Conservation (phyloP, 2,797 vertebrate species). For the Mus spretus region DNA sequence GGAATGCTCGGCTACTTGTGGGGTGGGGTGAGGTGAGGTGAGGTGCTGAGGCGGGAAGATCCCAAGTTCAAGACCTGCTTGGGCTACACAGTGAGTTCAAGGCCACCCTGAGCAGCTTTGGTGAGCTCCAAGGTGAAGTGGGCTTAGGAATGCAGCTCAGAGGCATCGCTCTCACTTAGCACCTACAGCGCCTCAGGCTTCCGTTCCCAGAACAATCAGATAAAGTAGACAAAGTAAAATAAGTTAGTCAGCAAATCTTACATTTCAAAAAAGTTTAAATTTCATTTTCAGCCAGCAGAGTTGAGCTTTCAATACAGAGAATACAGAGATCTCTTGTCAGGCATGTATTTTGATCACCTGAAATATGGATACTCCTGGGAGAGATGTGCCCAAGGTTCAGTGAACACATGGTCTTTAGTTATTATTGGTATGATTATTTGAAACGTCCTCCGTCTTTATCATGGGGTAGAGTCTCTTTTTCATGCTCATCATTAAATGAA, state of each 20-base stretch:
- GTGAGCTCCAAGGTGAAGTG: background rate
- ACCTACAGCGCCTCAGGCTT: background rate
- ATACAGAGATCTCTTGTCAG: background rate
- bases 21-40: background rate
- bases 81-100: constrained; percentile 1
- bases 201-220: background rate
- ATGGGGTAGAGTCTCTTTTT: background rate
- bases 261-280: constrained; percentile 46
- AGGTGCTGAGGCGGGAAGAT: background rate
- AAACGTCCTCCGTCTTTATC: background rate
- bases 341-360: background rate
- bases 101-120: background rate
- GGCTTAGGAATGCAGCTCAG: too few species aligned
- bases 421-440: background rate
- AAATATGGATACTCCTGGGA: background rate
- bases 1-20: background rate
- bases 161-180: background rate
- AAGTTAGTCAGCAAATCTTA: constrained; percentile 19
- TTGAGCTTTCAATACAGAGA: background rate
- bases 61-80: background rate
- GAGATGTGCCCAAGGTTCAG: background rate
- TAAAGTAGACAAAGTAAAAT: constrained; percentile 1
- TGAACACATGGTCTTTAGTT: background rate
- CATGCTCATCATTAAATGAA: background rate
- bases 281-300: constrained; percentile 33